A percentile compares a stretch with the other conserved stretches of the same genome.
phyloP scores from a whole-genome alignment of 1,140 invertebrate species.

The Lepidurus packardi region DNA sequence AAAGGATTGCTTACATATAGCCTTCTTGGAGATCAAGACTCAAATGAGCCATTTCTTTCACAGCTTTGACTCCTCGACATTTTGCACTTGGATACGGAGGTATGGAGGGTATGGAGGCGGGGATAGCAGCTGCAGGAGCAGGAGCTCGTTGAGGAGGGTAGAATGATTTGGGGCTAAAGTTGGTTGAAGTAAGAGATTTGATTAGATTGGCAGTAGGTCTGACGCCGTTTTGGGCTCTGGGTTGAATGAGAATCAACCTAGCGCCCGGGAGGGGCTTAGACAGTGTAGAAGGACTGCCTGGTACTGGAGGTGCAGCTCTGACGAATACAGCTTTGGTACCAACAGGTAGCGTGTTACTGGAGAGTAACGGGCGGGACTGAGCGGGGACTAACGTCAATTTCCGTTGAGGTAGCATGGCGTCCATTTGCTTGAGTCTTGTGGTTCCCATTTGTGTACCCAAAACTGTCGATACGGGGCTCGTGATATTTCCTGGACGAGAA shows the following conservation, averaged over 20 bases:
- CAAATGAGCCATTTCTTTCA: constrained; percentile 30
- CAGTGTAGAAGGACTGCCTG: background rate
- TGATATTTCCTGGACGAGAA: background rate
- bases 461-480: background rate
- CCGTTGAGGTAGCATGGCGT: constrained; percentile 8
- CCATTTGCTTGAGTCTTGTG: background rate
- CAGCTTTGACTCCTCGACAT: constrained; percentile 6
- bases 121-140: background rate
- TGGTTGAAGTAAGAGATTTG: background rate
- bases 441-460: background rate
- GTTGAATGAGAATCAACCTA: background rate
- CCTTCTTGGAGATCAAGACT: constrained; percentile 30
- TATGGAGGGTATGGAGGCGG: background rate
- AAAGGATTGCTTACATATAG: background rate
- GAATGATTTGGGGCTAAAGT: background rate
- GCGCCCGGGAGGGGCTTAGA: background rate
- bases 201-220: background rate
- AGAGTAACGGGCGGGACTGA: background rate
- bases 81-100: background rate
- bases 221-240: background rate
- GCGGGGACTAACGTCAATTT: constrained; percentile 1
- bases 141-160: background rate
- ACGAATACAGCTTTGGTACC: constrained; percentile 10
- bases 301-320: background rate
- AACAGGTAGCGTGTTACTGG: background rate